phyloP scores from a whole-genome alignment of 2,113 vertebrate genomes.

The Corythaixoides concolor region DNA sequence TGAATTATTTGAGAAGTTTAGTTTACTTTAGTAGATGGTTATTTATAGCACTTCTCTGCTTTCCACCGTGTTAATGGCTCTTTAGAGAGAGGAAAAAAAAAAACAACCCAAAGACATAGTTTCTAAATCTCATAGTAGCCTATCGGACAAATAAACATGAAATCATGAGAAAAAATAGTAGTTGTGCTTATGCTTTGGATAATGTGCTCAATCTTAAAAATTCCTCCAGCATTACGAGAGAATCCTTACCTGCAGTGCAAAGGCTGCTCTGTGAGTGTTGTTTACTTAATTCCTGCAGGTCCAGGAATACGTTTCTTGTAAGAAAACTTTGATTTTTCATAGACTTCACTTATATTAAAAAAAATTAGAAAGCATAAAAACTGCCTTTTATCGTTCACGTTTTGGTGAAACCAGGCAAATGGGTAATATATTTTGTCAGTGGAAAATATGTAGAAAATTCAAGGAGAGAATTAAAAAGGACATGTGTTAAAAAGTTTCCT shows the following conservation, averaged over 20 bases:
- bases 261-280: not conserved
- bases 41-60: conserved; percentile 54
- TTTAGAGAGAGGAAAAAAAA: not conserved
- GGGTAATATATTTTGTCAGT: not conserved
- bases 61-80: conserved; percentile 19
- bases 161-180: not conserved
- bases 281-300: not conserved
- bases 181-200: not conserved
- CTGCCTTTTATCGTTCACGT: not conserved
- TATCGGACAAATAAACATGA: not conserved
- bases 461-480: conserved; percentile 25
- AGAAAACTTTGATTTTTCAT: not conserved
- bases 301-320: not conserved
- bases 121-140: not conserved
- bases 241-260: not conserved
- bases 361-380: not conserved
- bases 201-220: not conserved
- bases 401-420: not conserved
- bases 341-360: not conserved
- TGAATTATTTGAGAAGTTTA: conserved; percentile 32
- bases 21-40: conserved; percentile 56
- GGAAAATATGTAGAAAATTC: not conserved
- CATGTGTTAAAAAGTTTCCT: not conserved
- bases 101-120: not conserved
- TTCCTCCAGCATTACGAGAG: not conserved